These are phyloP conservation scores for Drosophila biarmipes DNA, from an alignment of 1,140 invertebrate species.

Conservation along the genomic window DNA sequence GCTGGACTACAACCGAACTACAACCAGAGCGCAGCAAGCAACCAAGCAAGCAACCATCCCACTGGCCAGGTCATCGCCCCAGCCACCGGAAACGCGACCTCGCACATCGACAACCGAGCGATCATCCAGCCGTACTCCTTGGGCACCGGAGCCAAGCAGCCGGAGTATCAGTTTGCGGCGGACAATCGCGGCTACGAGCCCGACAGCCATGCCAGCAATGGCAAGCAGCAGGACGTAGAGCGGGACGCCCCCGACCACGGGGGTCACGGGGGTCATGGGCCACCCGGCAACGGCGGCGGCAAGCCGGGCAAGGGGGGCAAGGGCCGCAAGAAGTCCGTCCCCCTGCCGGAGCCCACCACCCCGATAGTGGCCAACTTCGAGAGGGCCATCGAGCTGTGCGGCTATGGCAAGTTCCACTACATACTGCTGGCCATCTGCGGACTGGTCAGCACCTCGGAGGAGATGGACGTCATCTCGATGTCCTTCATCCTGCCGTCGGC, in stretches of 20 bases:
- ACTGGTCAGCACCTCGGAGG: constrained; percentile 96
- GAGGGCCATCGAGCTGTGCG: constrained; percentile 92
- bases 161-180: constrained; percentile 78
- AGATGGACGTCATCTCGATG: constrained; percentile 98
- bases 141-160: constrained; percentile 61
- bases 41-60: constrained; percentile 56
- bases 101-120: constrained; percentile 77
- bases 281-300: constrained; percentile 39
- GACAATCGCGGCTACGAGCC: constrained; percentile 77
- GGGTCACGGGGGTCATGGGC: constrained; percentile 49
- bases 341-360: constrained; percentile 73
- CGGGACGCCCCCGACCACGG: constrained; percentile 60
- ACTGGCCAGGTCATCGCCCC: constrained; percentile 40
- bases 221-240: constrained; percentile 81
- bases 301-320: constrained; percentile 23
- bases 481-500: constrained; percentile 97
- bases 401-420: constrained; percentile 97
- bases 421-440: constrained; percentile 94
- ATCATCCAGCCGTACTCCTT: constrained; percentile 81
- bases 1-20: constrained; percentile 89
- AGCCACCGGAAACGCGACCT: constrained; percentile 28
- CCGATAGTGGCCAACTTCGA: constrained; percentile 92
- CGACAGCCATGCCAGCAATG: constrained; percentile 59
- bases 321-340: constrained; percentile 71
- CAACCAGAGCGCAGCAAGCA: constrained; percentile 86